Percentiles rank a stretch among this genome's conserved stretches.
These are phyloP conservation scores for Papilio polytes DNA, from an alignment of 1,140 invertebrate species.

Conservation along the genomic window DNA sequence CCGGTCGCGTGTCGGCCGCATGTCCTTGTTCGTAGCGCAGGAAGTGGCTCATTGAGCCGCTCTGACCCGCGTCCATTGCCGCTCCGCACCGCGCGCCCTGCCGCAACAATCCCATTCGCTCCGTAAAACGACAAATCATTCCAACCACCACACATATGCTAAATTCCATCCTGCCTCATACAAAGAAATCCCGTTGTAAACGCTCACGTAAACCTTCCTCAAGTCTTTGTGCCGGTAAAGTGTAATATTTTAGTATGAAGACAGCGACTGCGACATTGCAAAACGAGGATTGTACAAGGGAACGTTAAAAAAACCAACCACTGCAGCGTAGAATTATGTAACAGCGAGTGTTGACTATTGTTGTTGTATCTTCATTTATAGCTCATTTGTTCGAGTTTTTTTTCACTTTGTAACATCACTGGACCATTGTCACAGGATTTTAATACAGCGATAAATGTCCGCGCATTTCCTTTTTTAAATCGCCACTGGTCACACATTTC, in stretches of 20 bases:
- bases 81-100: not conserved
- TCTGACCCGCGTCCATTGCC: constrained; percentile 65
- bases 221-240: constrained; percentile 34
- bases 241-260: constrained; percentile 41
- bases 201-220: constrained; percentile 16
- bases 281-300: constrained; percentile 32
- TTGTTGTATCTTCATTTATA: constrained; percentile 36
- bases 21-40: constrained; percentile 71
- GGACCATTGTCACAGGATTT: constrained; percentile 37
- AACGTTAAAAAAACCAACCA: constrained; percentile 31
- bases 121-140: constrained; percentile 15
- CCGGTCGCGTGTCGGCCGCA: constrained; percentile 51
- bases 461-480: constrained; percentile 15
- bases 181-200: constrained; percentile 27
- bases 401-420: constrained; percentile 29
- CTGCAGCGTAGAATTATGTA: constrained; percentile 36
- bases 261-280: constrained; percentile 38
- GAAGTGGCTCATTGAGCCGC: constrained; percentile 71
- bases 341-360: constrained; percentile 39
- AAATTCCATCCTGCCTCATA: constrained; percentile 25
- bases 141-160: constrained; percentile 19
- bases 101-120: not conserved
- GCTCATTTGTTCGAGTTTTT: constrained; percentile 35
- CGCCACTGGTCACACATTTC: not conserved
- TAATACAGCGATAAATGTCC: constrained; percentile 14